Percentiles rank a stretch among this genome's conserved stretches.
These are phyloP conservation scores for Melitaea athalia DNA, from an alignment of 2,888 invertebrate genomes.

Conservation along the genomic window DNA sequence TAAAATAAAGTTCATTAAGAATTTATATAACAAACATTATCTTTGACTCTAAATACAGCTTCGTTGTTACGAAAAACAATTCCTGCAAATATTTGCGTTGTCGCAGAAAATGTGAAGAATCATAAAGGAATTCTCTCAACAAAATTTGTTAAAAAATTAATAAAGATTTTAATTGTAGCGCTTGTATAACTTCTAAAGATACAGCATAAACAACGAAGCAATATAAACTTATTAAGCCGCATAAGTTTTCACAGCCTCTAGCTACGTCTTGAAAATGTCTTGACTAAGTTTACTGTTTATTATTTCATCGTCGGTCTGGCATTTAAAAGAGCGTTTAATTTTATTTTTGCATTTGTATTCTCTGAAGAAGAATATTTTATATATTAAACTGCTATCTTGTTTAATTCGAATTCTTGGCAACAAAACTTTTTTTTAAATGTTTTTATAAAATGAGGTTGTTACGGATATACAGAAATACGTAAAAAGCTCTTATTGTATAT, in stretches of 20 bases:
- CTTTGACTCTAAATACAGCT: background rate
- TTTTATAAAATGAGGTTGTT: too few relatives aligned
- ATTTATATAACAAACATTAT: background rate
- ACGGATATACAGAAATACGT: background rate
- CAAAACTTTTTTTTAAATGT: too few relatives aligned
- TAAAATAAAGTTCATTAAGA: background rate
- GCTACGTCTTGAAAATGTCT: slow-evolving; percentile 18
- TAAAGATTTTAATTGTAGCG: slow-evolving; percentile 15
- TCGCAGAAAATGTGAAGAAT: background rate
- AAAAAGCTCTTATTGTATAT: too few relatives aligned
- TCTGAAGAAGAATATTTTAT: slow-evolving; percentile 4
- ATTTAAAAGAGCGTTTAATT: slow-evolving; percentile 15
- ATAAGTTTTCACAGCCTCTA: slow-evolving; percentile 23
- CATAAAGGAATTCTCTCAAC: slow-evolving; percentile 4
- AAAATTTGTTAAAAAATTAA: slow-evolving; percentile 12
- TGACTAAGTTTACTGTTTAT: slow-evolving; percentile 28
- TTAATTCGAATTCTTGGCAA: background rate
- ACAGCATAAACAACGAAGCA: slow-evolving; percentile 24
- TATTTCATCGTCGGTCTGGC: slow-evolving; percentile 24
- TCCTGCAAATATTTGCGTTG: background rate
- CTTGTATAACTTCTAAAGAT: slow-evolving; percentile 13
- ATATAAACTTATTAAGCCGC: slow-evolving; percentile 30
- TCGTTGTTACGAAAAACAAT: background rate
- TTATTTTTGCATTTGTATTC: slow-evolving; percentile 11
- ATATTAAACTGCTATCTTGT: background rate